Percentiles rank a stretch among this genome's conserved stretches.
These are phyloP conservation scores for Gouania willdenowi DNA, from an alignment of 2,797 vertebrate species.

Conservation along the genomic window DNA sequence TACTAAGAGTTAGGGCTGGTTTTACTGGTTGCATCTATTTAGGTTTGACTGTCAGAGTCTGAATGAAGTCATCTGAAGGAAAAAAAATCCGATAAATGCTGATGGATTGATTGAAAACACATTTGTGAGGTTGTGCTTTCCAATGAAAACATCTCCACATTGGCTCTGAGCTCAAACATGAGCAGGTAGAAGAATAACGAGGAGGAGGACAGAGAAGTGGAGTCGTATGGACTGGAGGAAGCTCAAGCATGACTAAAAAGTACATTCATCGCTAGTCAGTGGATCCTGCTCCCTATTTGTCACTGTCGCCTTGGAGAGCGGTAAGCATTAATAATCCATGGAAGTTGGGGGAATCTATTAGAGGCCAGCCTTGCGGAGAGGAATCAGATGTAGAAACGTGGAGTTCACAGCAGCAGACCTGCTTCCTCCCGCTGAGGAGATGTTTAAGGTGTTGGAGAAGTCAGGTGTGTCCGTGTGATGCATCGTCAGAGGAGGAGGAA, in stretches of 20 bases:
- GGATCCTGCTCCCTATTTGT: constrained; percentile 97
- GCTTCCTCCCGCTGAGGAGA: constrained; percentile 69
- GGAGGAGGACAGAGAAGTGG: constrained; percentile 67
- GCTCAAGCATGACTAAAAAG: constrained; percentile 98
- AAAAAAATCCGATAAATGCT: too few relatives aligned
- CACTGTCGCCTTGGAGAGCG: constrained; percentile 95
- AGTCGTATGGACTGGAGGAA: constrained; percentile 87
- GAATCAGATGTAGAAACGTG: constrained; percentile 79
- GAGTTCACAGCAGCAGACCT: background rate
- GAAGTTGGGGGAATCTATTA: constrained; percentile 94
- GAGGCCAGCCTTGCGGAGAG: constrained; percentile 89
- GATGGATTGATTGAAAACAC: too few relatives aligned
- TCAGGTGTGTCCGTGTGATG: constrained; percentile 76
- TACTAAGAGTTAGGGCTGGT: too few relatives aligned
- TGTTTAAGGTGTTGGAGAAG: constrained; percentile 55
- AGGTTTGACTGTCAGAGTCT: too few relatives aligned
- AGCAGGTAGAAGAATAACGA: constrained; percentile 19
- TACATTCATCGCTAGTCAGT: constrained; percentile 95
- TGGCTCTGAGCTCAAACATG: constrained; percentile 25
- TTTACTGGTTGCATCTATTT: too few relatives aligned
- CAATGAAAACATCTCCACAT: too few relatives aligned
- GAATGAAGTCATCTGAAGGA: too few relatives aligned
- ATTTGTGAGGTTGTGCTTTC: too few relatives aligned
- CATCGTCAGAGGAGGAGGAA: constrained; percentile 72
- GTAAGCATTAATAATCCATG: constrained; percentile 99